Base-by-base conservation (phyloP, 2,888 invertebrate species). In the Megastigmus dorsalis region DNA sequence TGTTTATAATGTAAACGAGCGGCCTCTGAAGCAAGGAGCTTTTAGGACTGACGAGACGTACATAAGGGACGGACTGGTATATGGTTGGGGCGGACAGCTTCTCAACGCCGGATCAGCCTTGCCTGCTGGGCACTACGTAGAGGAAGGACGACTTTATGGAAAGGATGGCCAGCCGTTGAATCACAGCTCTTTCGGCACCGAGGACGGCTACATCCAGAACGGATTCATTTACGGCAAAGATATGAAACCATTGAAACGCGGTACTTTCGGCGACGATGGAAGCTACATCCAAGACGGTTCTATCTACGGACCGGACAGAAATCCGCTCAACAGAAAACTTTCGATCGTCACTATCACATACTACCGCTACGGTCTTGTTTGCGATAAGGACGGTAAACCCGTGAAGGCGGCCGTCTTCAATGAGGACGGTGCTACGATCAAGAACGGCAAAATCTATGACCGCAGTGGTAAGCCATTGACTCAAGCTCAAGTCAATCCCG, bases 71-170 rank as follows among this genome's bases (percentile, higher is more conserved):
- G 87, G 87, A 6, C 78, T 87, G 23, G 75, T 86, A 10, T 83
- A 86, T 50, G 84, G 82, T 13, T 86, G 85, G 85, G 86, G 85
- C n/a, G 87, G 86, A 3, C 83, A 85, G 30, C 76, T 87, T 0
- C 63, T 86, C 7, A 88, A 85, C 50, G 78, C 81, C 15, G 87
- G 87, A 4, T 81, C 84, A 1, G 80, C 84, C 72, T 74, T 88
- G 45, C 86, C 87, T 0, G 66, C 48, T 2, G 84, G 82, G 9
- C 82, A 79, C 30, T 87, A 85, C 57, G 79, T 85, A 6, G 81
- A 86, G 63, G 83, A 84, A 36, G 87, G 87, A 9, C 81, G 82
- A 45, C 74, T 87, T n/a, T 82, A 82, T 33, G 86, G 85, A 1
- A 86, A 85, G 60, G 86, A 87, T 48, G 80, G 78, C 0, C 82